Conservation (phyloP, 2,888 invertebrate species). For the Caenorhabditis japonica region DNA sequence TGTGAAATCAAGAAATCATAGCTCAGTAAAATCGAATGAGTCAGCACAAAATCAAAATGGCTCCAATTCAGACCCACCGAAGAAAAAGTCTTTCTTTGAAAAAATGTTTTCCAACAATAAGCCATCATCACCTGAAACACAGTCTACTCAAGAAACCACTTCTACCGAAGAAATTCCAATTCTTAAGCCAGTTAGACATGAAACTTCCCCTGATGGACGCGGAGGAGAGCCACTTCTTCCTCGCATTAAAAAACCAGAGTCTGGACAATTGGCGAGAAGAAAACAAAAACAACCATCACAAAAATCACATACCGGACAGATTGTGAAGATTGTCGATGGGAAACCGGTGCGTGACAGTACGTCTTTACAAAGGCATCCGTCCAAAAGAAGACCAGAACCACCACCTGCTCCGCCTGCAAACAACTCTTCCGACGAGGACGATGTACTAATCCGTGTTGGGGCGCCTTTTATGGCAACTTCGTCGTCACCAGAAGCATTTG, state of each 20-base stretch:
- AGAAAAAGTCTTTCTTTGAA: conserved; percentile 2
- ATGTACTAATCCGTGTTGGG: too few species aligned
- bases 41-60: not conserved
- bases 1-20: too few species aligned
- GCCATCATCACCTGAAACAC: not conserved
- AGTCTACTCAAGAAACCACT: too few species aligned
- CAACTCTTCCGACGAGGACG: too few species aligned
- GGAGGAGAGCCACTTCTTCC: conserved; percentile 27
- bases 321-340: conserved; percentile 32
- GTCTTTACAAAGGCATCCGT: not conserved
- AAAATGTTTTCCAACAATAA: not conserved
- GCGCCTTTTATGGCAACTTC: not conserved
- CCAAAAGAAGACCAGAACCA: not conserved
- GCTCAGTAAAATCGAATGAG: not conserved
- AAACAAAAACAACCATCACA: conserved; percentile 3
- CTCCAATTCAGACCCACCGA: not conserved
- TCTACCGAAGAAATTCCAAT: not conserved
- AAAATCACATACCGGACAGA: not conserved
- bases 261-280: conserved; percentile 19
- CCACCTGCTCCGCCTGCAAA: not conserved
- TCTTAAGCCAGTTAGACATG: too few species aligned
- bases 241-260: conserved; percentile 21
- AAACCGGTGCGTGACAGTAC: conserved; percentile 24
- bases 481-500: not conserved
- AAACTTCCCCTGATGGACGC: too few species aligned